Percentiles rank a stretch among this genome's conserved stretches.
Evolutionary conservation across 2,113 vertebrate species (phyloP).

Genomic region (Cephalopterus ornatus): DNA sequence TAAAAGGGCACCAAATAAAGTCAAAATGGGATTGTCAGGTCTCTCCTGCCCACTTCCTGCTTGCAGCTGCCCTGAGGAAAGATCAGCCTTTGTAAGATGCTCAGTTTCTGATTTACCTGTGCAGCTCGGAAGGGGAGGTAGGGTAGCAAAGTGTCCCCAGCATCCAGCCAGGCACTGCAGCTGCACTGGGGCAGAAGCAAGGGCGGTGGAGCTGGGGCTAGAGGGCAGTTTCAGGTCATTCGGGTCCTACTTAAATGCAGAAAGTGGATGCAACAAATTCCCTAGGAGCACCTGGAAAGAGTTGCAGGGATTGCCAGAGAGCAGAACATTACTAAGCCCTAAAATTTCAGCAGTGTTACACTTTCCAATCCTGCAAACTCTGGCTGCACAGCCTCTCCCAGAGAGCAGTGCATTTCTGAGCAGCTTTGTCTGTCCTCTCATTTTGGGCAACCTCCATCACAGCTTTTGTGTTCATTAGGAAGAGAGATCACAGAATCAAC

Average conservation of each 20-base stretch:
- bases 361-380: not conserved
- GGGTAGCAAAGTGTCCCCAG: not conserved
- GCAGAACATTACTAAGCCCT: not conserved
- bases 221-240: not conserved
- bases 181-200: fast-evolving
- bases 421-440: not conserved
- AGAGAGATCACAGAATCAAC: not conserved
- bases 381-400: not conserved
- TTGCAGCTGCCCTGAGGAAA: not conserved
- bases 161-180: fast-evolving
- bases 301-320: not conserved
- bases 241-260: not conserved
- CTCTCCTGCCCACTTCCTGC: not conserved
- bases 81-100: not conserved
- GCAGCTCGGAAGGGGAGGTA: not conserved
- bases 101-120: not conserved
- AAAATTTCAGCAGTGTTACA: not conserved
- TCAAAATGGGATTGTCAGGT: not conserved
- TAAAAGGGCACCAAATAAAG: constrained; percentile 13
- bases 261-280: not conserved
- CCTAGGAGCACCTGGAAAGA: not conserved
- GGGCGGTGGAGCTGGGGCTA: not conserved
- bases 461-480: not conserved
- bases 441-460: fast-evolving
- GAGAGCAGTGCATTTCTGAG: not conserved